Percentiles rank a stretch among this genome's conserved stretches.
These are phyloP conservation scores for Sclerodermus sp. DNA, from an alignment of 2,888 invertebrate species.

Conservation along the genomic window DNA sequence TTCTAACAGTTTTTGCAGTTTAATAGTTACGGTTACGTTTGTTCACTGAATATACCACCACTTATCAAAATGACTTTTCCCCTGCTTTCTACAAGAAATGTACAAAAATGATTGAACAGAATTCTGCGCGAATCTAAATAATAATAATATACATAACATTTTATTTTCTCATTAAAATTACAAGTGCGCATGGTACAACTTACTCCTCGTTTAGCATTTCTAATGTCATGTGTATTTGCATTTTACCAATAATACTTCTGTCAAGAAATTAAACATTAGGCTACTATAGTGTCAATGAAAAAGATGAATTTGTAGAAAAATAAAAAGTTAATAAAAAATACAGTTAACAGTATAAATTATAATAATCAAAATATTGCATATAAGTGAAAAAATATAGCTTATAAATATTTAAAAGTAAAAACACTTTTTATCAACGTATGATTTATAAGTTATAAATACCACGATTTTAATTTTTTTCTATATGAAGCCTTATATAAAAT, in stretches of 20 bases:
- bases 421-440: neutral
- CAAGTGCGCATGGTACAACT: conserved; percentile 13
- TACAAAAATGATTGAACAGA: conserved; percentile 23
- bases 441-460: neutral
- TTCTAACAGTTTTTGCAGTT: no score
- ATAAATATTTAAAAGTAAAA: neutral
- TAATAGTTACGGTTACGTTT: no score
- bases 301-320: neutral
- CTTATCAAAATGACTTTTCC: no score
- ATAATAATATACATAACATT: conserved; percentile 26
- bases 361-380: neutral
- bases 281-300: neutral
- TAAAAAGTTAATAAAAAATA: neutral
- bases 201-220: conserved; percentile 23
- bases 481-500: neutral
- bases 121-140: conserved; percentile 23
- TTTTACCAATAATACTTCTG: conserved; percentile 1
- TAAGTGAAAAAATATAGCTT: neutral
- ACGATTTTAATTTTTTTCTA: neutral
- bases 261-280: neutral
- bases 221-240: conserved; percentile 7
- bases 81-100: conserved; percentile 6
- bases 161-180: conserved; percentile 15
- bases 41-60: no score
- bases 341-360: neutral